Conservation (phyloP, 2,888 invertebrate species). For the Autographa pulchrina region DNA sequence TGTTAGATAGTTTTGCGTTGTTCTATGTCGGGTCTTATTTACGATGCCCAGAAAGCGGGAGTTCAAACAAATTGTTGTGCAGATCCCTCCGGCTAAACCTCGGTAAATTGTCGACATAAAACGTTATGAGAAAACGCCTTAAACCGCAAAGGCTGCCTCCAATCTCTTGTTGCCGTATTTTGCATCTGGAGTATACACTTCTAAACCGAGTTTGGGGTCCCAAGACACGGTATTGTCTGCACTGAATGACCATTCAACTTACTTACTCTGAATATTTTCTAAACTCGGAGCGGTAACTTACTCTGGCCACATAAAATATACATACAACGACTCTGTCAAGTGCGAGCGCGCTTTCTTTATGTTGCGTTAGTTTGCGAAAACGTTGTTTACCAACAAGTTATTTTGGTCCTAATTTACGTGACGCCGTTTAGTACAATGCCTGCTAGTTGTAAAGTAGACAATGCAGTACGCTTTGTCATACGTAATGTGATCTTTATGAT, state of each 20-base stretch:
- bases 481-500: conserved; percentile 78
- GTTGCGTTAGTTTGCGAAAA: conserved; percentile 23
- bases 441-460: conserved; percentile 48
- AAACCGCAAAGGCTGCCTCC: conserved; percentile 72
- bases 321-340: conserved; percentile 45
- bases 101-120: conserved; percentile 82
- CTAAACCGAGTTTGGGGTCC: conserved; percentile 62
- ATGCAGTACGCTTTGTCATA: conserved; percentile 73
- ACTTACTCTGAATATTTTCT: conserved; percentile 56
- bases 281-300: conserved; percentile 45
- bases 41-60: conserved; percentile 67
- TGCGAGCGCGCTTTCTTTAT: conserved; percentile 16
- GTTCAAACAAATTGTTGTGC: conserved; percentile 77
- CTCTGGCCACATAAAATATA: conserved; percentile 53
- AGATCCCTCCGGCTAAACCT: conserved; percentile 75
- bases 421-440: conserved; percentile 22
- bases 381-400: conserved; percentile 23
- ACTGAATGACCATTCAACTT: conserved; percentile 64
- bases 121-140: conserved; percentile 80
- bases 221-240: conserved; percentile 63
- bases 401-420: conserved; percentile 26
- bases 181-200: conserved; percentile 71
- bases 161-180: conserved; percentile 74
- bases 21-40: conserved; percentile 67
- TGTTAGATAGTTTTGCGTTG: conserved; percentile 62